Evolutionary conservation across 2,113 vertebrate genomes (phyloP), one percentile per base, ranked within the genome.

Genomic region (Melanotaenia duboulayi): DNA sequence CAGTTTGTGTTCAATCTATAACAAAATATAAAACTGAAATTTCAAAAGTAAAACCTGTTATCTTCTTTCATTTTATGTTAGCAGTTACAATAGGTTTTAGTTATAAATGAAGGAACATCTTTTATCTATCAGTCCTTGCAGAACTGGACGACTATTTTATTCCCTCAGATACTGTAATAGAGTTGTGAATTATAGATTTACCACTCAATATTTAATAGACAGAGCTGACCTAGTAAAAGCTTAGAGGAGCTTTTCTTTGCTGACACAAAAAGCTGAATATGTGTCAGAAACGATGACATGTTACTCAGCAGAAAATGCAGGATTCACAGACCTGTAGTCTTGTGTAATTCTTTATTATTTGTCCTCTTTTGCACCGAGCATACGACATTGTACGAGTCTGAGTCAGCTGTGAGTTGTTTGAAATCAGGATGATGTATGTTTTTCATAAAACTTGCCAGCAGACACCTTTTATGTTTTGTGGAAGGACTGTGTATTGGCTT

Each of bases 131-230:
- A 24, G 58, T 55, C 7, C 32, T n/a, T 59, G 61, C 55, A 62
- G 19, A 40, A 37, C 62, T 35, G 4, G 32, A 7, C 4, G 32
- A 35, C 55, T 51, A 10, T 65, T 14, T 19, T 54, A 46, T 59
- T 67, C 54, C 58, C 0, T 2, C 39, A 68, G 56, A 74, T 61
- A 8, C 70, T 77, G 66, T 75, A 71, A 75, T 51, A 76, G 56
- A 76, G 69, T 68, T 77, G 37, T 80, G 50, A 87, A 89, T 89
- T 50, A 81, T 89, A 60, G 40, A 87, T 79, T 35, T 16, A 7
- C 24, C 16, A n/a, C 49, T 87, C 42, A 81, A 89, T 87, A 83
- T 77, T 89, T 89, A 23, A 84, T 75, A 44, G 50, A 52, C 54
- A 4, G 17, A 71, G 73, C 55, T 61, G 56, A 78, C 48, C 50